Base-by-base conservation (phyloP, 1,140 invertebrate genomes). In the Lasioglossum albipes region DNA sequence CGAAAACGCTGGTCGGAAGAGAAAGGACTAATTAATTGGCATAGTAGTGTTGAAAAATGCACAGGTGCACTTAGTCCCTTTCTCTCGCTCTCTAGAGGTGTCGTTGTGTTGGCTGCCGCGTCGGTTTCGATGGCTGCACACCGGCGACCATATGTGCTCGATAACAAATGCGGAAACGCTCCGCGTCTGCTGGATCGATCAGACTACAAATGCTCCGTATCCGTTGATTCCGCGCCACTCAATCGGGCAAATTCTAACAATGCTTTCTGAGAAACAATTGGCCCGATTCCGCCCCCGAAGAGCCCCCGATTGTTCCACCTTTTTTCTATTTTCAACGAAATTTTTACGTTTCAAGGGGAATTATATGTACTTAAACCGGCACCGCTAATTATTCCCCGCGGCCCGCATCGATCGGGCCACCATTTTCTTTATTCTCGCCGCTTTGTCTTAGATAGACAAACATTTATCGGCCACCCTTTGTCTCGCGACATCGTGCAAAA, bases 21-120 rank as follows among this genome's bases (percentile, higher is more conserved):
- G 79, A 78, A 72, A 61, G 54, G 36, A 57, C 65, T 82, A 84
- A 85, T 85, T 85, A 85, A 85, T 85, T 73, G 84, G 54, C 36
- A 70, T 61, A 64, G 67, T 31, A 41, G 61, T 66, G 70, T 12
- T 82, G 79, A 85, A 85, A 85, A 85, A 85, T 78, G 74, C 70
- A 75, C 70, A 68, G 61, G 64, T 81, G 72, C 69, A 36, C 69
- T 70, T 74, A 72, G 62, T n/a, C 27, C 27, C 22, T 62, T 67
- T 22, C 54, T 18, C 16, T 54, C 20, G 2, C 13, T 16, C 6
- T 54, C 52, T 22, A 22, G 7, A 49, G 65, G 59, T 80, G 65
- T 79, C 31, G 42, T 27, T 68, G 66, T 81, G 61, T 49, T 62
- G 20, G 49, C 57, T 45, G 61, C 49, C 27, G 27, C 27, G 27